These are phyloP conservation scores for Melieria picta DNA, from an alignment of 2,888 invertebrate species.

Conservation along the genomic window DNA sequence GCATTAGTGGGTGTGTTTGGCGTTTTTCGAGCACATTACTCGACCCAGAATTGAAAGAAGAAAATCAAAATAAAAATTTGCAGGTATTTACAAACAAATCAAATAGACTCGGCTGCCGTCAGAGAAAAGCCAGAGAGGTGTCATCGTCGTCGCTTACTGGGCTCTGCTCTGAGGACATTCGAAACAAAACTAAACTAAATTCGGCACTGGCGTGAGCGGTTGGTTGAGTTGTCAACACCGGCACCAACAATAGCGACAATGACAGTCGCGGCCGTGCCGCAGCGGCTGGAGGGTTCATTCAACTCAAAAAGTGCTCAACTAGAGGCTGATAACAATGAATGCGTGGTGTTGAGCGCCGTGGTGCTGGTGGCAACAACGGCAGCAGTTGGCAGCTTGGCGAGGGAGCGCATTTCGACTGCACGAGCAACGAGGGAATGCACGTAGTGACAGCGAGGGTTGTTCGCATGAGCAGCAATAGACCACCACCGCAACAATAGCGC, in stretches of 20 bases:
- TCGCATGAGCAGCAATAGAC: neutral
- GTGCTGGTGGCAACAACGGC: constrained; percentile 37
- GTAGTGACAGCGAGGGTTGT: neutral
- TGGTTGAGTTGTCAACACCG: no score
- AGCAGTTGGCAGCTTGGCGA: constrained; percentile 11
- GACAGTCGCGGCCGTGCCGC: no score
- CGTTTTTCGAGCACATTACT: no score
- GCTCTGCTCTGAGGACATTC: neutral
- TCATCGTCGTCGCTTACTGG: neutral
- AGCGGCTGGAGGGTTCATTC: constrained; percentile 41
- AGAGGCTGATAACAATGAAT: constrained; percentile 19
- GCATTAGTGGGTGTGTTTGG: neutral
- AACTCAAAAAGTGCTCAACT: constrained; percentile 36
- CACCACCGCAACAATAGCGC: neutral
- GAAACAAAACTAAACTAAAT: neutral
- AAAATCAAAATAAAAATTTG: neutral
- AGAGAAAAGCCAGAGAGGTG: no score
- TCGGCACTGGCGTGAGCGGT: no score
- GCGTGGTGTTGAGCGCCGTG: constrained; percentile 33
- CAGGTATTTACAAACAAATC: constrained; percentile 29
- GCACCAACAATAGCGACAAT: no score
- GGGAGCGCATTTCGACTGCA: no score
- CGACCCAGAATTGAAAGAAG: no score
- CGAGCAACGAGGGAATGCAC: constrained; percentile 28
- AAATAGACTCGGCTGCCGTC: neutral